These are phyloP conservation scores for Tribolium madens DNA, from an alignment of 1,140 invertebrate species.

Conservation along the genomic window DNA sequence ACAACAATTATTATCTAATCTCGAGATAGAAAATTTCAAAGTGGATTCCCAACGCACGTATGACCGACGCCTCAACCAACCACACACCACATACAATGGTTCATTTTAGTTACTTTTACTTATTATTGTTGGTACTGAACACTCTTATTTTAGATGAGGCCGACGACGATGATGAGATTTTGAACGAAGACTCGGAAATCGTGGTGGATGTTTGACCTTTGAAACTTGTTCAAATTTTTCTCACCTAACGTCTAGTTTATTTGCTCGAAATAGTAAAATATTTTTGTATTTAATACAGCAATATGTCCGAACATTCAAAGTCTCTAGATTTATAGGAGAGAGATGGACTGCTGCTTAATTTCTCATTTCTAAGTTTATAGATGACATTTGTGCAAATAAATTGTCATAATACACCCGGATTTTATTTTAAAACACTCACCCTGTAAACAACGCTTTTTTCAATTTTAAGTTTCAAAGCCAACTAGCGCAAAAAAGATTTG, in stretches of 20 bases:
- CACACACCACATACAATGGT: conserved; percentile 55
- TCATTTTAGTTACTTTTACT: conserved; percentile 4
- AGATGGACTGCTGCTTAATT: conserved; percentile 26
- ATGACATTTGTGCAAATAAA: conserved; percentile 22
- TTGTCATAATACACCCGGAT: background rate
- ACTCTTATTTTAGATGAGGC: background rate
- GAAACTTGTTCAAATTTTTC: background rate
- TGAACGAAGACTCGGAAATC: conserved; percentile 54
- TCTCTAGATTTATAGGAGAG: conserved; percentile 19
- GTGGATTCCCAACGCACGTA: conserved; percentile 44
- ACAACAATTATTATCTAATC: conserved; percentile 41
- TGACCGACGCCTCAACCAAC: conserved; percentile 51
- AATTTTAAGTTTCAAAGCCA: too few relatives aligned
- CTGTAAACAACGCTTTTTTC: too few relatives aligned
- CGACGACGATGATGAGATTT: conserved; percentile 21
- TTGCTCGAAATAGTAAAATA: conserved; percentile 18
- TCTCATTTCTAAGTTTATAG: conserved; percentile 17
- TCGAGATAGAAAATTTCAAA: conserved; percentile 44
- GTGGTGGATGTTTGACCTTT: conserved; percentile 56
- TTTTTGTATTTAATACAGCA: conserved; percentile 24
- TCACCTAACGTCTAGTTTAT: conserved; percentile 1
- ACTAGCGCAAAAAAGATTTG: too few relatives aligned
- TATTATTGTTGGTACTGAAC: conserved; percentile 5
- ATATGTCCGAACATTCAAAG: conserved; percentile 1
- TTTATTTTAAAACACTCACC: too few relatives aligned